Percentiles rank a stretch among this genome's conserved stretches.
Conservation (phyloP, 2,113 vertebrate species). For the Rhombomys opimus region DNA sequence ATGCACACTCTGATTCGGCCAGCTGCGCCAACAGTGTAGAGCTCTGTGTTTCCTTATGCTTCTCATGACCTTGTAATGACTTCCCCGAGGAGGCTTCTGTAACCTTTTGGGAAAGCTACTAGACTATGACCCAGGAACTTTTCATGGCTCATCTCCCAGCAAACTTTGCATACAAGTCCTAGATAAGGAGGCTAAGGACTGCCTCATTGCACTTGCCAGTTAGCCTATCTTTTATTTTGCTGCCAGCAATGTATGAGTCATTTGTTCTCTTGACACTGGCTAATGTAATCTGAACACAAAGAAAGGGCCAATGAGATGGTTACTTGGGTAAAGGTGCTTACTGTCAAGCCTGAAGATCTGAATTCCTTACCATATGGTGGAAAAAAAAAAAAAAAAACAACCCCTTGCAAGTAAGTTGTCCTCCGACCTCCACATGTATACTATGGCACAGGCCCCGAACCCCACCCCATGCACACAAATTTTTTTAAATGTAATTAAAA, state of each 20-base stretch:
- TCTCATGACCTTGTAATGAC: conserved; percentile 26
- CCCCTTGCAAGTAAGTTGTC: neutral
- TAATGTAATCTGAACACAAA: neutral
- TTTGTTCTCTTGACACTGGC: neutral
- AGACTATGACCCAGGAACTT: neutral
- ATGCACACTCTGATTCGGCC: neutral
- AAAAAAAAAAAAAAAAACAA: neutral
- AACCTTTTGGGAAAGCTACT: neutral
- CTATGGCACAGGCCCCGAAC: neutral
- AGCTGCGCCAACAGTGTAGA: neutral
- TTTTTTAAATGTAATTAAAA: neutral
- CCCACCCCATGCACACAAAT: neutral
- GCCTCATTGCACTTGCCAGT: neutral
- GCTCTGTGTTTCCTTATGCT: neutral
- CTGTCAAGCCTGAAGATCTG: neutral
- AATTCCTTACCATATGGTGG: neutral
- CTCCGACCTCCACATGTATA: neutral
- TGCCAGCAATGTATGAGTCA: neutral
- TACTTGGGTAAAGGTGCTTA: neutral
- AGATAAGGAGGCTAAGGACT: neutral
- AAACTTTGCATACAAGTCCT: conserved; percentile 3
- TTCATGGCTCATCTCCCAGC: neutral
- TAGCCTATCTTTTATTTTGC: neutral
- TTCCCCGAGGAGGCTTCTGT: neutral
- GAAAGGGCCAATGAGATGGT: neutral